Conservation (phyloP, 2,113 vertebrate species). For the Ceuthmochares aereus region DNA sequence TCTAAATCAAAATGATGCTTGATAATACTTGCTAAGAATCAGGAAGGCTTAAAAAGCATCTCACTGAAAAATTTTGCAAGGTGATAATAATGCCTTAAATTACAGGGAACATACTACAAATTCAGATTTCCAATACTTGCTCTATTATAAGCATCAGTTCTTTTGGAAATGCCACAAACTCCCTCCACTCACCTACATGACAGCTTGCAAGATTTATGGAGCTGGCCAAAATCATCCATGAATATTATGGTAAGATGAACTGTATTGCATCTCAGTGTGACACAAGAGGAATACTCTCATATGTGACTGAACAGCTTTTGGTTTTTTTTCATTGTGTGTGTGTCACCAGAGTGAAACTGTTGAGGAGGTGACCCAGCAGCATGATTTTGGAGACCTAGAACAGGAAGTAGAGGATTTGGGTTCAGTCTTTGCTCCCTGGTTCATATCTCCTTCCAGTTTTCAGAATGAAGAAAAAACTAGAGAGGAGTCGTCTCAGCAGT, state of each 20-base stretch:
- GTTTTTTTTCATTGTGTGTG: not conserved
- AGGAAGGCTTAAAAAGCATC: not conserved
- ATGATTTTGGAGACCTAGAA: rapidly evolving
- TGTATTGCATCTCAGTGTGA: not conserved
- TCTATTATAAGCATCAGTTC: not conserved
- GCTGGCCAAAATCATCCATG: not conserved
- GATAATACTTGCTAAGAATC: not conserved
- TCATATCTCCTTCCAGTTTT: not conserved
- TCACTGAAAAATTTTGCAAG: not conserved
- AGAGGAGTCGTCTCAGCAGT: not conserved
- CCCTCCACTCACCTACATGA: not conserved
- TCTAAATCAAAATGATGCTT: not conserved
- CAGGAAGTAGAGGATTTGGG: not conserved
- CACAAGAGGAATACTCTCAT: not conserved
- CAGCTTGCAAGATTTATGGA: not conserved
- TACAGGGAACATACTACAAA: not conserved
- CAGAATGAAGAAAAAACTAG: not conserved
- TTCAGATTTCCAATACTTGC: not conserved
- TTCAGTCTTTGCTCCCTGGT: not conserved
- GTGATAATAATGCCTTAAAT: not conserved
- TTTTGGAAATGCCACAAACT: not conserved
- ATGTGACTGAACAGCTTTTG: not conserved
- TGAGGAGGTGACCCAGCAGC: not conserved
- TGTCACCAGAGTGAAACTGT: not conserved
- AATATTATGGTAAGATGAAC: not conserved